Conservation (phyloP, 2,797 vertebrate species). For the Anguilla anguilla region DNA sequence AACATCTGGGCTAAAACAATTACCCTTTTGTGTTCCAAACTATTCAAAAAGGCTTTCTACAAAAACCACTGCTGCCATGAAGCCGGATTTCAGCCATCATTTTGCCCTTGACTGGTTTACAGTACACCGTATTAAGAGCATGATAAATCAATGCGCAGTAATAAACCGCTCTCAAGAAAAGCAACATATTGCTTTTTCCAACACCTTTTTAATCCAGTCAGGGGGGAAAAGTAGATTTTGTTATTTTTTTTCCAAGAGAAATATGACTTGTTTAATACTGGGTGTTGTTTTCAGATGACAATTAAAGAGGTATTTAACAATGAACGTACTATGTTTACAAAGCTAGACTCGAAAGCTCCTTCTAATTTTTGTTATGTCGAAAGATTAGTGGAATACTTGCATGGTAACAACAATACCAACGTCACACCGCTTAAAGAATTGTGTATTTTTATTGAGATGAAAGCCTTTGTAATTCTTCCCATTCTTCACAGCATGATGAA, state of each 20-base stretch:
- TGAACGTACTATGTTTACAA: conserved; percentile 75
- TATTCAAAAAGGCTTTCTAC: conserved; percentile 84
- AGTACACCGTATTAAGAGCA: conserved; percentile 79
- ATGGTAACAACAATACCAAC: not conserved
- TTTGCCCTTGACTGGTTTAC: conserved; percentile 90
- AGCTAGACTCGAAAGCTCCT: conserved; percentile 83
- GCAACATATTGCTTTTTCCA: conserved; percentile 80
- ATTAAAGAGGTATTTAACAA: conserved; percentile 81
- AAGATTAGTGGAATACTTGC: conserved; percentile 36
- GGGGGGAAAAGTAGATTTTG: conserved; percentile 77
- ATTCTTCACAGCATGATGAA: conserved; percentile 89
- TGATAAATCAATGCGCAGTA: conserved; percentile 81
- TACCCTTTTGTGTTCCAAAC: conserved; percentile 99
- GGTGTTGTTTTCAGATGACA: conserved; percentile 59
- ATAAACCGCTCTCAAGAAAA: conserved; percentile 77
- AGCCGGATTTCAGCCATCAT: conserved; percentile 71
- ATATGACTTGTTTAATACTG: conserved; percentile 77
- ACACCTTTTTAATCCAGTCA: conserved; percentile 80
- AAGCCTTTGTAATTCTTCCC: conserved; percentile 62
- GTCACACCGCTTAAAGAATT: conserved; percentile 15
- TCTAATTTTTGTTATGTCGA: conserved; percentile 78
- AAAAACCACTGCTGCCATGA: conserved; percentile 83
- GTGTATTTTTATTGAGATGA: conserved; percentile 51
- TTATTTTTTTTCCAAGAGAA: conserved; percentile 83
- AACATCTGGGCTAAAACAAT: conserved; percentile 99